phyloP scores from a whole-genome alignment of 2,888 invertebrate species.

The Sinopyrophorus schimmeli region DNA sequence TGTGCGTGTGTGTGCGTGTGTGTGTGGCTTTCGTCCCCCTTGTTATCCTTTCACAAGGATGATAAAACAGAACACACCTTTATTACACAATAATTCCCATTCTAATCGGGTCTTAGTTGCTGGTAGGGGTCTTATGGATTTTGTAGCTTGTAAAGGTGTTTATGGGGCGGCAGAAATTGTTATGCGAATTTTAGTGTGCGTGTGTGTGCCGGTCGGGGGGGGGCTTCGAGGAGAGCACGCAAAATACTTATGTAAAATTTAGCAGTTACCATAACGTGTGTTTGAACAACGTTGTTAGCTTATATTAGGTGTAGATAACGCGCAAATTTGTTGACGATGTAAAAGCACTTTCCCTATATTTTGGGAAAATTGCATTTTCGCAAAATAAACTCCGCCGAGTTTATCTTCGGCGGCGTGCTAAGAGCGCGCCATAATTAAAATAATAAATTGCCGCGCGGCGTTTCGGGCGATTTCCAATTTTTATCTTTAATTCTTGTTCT shows the following conservation, averaged over 20 bases:
- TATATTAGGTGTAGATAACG: conserved; percentile 13
- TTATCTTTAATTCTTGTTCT: too few relatives aligned
- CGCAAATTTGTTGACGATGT: conserved; percentile 11
- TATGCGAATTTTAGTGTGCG: conserved; percentile 23
- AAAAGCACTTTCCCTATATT: conserved; percentile 5
- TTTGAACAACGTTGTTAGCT: conserved; percentile 11
- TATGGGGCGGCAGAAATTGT: conserved; percentile 15
- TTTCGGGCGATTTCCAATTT: too few relatives aligned
- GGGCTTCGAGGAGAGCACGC: too few relatives aligned
- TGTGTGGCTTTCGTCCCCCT: conserved; percentile 5
- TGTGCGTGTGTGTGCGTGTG: too few relatives aligned
- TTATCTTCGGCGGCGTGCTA: too few relatives aligned
- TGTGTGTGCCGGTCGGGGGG: too few relatives aligned
- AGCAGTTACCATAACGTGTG: conserved; percentile 17
- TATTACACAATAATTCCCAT: conserved; percentile 20
- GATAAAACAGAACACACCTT: too few relatives aligned
- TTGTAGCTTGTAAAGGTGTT: conserved; percentile 21
- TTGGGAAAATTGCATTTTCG: conserved; percentile 15
- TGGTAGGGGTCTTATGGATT: conserved; percentile 14
- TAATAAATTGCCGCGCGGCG: too few relatives aligned
- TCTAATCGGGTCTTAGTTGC: conserved; percentile 16
- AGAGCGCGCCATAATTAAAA: too few relatives aligned
- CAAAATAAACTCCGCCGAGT: too few relatives aligned
- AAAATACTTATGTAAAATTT: conserved; percentile 17
- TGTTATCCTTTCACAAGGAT: conserved; percentile 17